A percentile compares a stretch with the other conserved stretches of the same genome.
phyloP scores from a whole-genome alignment of 2,113 vertebrate genomes.

The Crotalus viridis region DNA sequence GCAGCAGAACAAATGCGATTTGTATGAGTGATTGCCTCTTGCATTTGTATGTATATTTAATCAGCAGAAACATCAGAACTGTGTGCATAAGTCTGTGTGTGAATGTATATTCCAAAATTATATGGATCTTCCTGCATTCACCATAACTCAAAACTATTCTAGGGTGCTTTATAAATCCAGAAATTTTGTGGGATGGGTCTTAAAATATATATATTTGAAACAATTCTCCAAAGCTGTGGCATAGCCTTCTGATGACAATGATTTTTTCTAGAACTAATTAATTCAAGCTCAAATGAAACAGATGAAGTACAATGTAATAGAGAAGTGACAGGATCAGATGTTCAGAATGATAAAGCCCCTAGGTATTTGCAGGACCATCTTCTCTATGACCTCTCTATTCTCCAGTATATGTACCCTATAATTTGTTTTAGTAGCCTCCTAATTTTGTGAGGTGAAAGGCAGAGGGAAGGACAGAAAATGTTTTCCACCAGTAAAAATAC shows the following conservation, averaged over 20 bases:
- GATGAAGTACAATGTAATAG: not conserved
- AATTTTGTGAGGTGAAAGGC: not conserved
- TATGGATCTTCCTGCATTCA: not conserved
- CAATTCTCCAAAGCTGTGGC: not conserved
- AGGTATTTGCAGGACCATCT: not conserved
- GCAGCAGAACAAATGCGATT: conserved; percentile 61
- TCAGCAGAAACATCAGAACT: conserved; percentile 57
- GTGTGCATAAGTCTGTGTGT: conserved; percentile 4
- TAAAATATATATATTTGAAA: not conserved
- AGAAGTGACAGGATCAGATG: not conserved
- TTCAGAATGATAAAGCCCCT: not conserved
- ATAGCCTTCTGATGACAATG: not conserved
- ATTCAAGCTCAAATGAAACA: not conserved
- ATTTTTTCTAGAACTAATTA: not conserved
- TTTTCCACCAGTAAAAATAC: not conserved
- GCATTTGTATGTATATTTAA: conserved; percentile 60
- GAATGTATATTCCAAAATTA: not conserved
- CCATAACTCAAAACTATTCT: not conserved
- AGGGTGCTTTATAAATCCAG: not conserved
- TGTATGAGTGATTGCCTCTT: conserved; percentile 62
- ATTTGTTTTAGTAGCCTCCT: not conserved
- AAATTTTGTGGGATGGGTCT: not conserved
- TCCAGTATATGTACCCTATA: not conserved
- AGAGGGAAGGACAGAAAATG: not conserved
- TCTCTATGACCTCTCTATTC: not conserved